Conservation (phyloP, 1,140 invertebrate species). For the Coptotermes formosanus region DNA sequence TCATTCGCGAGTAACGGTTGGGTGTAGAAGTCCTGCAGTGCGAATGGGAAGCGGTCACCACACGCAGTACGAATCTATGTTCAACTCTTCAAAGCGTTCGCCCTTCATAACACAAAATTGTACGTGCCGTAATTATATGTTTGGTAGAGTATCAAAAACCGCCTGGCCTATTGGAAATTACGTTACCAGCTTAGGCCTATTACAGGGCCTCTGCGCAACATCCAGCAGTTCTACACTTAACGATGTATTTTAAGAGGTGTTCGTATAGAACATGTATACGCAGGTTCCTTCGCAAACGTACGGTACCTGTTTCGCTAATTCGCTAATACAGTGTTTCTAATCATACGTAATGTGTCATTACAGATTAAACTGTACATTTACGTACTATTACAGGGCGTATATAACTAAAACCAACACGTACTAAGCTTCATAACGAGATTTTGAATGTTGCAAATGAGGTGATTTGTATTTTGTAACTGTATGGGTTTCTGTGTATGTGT, state of each 20-base stretch:
- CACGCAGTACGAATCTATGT: no score
- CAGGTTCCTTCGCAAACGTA: background rate
- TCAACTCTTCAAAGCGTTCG: no score
- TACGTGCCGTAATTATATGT: background rate
- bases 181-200: background rate
- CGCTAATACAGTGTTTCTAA: background rate
- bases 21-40: no score
- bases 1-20: no score
- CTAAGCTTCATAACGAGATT: background rate
- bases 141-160: background rate
- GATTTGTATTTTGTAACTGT: conserved; percentile 1
- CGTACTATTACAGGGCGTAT: background rate
- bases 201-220: background rate
- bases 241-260: background rate
- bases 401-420: background rate
- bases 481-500: background rate
- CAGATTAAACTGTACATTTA: background rate
- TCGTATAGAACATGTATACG: background rate
- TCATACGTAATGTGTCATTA: background rate
- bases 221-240: background rate
- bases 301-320: background rate
- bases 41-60: no score
- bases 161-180: background rate
- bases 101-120: background rate
- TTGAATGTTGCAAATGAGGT: background rate